Evolutionary conservation across 2,888 invertebrate species (phyloP), one percentile per base, ranked within the genome.

Genomic region (Toxonevra muliebris): DNA sequence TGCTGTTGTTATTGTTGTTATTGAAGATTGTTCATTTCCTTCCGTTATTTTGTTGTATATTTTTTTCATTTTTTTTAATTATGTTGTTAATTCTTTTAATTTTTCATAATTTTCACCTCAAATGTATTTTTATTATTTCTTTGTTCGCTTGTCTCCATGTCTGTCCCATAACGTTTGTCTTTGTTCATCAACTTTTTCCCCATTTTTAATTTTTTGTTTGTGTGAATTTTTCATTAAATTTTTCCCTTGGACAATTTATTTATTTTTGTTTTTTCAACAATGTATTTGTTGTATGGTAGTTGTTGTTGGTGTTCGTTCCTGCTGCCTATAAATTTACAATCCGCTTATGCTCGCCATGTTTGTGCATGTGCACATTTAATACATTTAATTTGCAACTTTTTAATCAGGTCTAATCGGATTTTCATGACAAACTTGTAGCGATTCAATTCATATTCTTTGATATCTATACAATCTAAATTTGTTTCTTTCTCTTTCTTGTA

Each of bases 341-440:
- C 79, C 76, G 77, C 75, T 81, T 77, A 76, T 72, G 71, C 66
- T 75, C 70, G 71, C 72, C 74, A 73, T 77, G 73, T 79, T 76
- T 75, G 73, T 75, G 77, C 79, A 73, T 73, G 74, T 77, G 76
- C 74, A 76, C 75, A 74, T 69, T 77, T 73, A 79, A 80, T 76
- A 61, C 76, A 64, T 76, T 72, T 75, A 77, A 74, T 77, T 77
- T 73, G 78, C 80, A 78, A 79, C 80, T 79, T 80, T 79, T 76
- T 76, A 80, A 80, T 77, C 79, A 76, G 75, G 73, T 71, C 79
- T 79, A 80, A 74, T 79, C 76, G 79, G 76, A 80, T 79, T 71
- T 63, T 65, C 55, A 10, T 57, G 58, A 59, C 63, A 73, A 75
- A 80, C 79, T 76, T 76, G 77, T 78, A 72, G 52, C 61, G 63